phyloP scores from a whole-genome alignment of 2,797 vertebrate species.

The Peromyscus aztecus region DNA sequence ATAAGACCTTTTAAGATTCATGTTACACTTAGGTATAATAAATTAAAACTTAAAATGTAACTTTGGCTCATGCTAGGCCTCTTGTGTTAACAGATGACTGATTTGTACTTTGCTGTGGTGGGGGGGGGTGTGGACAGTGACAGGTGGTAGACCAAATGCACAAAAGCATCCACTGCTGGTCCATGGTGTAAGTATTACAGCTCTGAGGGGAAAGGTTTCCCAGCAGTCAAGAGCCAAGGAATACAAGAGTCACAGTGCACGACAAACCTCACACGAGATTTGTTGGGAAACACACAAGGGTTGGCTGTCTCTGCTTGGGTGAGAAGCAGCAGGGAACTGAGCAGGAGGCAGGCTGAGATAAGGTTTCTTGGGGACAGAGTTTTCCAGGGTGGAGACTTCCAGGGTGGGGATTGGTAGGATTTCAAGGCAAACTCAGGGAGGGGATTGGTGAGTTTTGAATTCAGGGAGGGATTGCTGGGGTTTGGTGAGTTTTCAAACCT shows the following conservation, averaged over 20 bases:
- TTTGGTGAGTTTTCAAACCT: background rate
- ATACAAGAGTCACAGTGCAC: background rate
- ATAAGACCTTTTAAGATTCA: too few species aligned
- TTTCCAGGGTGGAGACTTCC: background rate
- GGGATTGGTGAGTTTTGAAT: background rate
- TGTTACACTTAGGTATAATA: background rate
- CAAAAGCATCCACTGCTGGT: background rate
- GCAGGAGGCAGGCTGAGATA: background rate
- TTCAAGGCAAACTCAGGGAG: background rate
- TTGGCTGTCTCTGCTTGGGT: background rate
- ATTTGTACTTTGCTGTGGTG: background rate
- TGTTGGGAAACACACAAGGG: background rate
- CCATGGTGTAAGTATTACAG: background rate
- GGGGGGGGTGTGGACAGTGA: background rate
- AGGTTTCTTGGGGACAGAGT: background rate
- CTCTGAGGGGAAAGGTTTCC: background rate
- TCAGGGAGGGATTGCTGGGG: background rate
- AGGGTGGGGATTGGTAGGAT: background rate
- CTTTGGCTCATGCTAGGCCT: background rate
- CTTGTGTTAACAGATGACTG: background rate
- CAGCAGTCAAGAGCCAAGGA: background rate
- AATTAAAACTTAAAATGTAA: background rate
- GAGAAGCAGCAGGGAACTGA: background rate
- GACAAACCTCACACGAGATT: background rate
- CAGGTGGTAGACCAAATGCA: background rate